These are phyloP conservation scores for Hemitrygon akajei DNA, from an alignment of 2,797 vertebrate species.

Conservation along the genomic window DNA sequence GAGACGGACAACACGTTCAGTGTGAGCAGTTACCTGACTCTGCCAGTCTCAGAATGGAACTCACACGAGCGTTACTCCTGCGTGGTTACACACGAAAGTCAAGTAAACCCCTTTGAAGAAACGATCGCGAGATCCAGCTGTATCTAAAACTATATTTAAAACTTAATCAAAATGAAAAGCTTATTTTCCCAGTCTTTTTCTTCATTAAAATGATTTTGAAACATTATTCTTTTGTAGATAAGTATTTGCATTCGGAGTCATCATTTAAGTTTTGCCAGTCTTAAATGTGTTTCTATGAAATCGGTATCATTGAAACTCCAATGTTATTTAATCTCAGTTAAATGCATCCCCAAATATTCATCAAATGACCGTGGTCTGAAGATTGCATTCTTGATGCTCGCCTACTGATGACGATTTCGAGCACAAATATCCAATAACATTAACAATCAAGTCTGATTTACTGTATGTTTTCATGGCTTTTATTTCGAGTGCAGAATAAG, in stretches of 20 bases:
- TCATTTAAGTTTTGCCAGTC: not conserved
- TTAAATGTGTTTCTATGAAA: not conserved
- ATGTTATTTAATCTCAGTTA: not conserved
- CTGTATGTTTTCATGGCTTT: not conserved
- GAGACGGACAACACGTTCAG: conserved; percentile 27
- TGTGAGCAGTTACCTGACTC: conserved; percentile 32
- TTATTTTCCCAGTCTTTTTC: too few species aligned
- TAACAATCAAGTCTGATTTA: not conserved
- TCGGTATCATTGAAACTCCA: not conserved
- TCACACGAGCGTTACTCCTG: conserved; percentile 18
- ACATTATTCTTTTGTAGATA: too few species aligned
- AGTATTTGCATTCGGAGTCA: not conserved
- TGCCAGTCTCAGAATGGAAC: conserved; percentile 8
- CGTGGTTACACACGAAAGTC: conserved; percentile 12
- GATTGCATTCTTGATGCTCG: not conserved
- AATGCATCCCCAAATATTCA: not conserved
- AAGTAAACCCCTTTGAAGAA: not conserved
- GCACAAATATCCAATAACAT: not conserved
- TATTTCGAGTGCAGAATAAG: not conserved
- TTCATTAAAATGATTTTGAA: too few species aligned
- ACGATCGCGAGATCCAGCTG: not conserved
- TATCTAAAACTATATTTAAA: too few species aligned
- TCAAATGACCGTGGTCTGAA: not conserved
- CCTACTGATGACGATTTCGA: not conserved
- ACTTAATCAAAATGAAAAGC: too few species aligned